A percentile compares a stretch with the other conserved stretches of the same genome.
These are phyloP conservation scores for Barnardius zonarius DNA, from an alignment of 2,113 vertebrate species.

Conservation along the genomic window DNA sequence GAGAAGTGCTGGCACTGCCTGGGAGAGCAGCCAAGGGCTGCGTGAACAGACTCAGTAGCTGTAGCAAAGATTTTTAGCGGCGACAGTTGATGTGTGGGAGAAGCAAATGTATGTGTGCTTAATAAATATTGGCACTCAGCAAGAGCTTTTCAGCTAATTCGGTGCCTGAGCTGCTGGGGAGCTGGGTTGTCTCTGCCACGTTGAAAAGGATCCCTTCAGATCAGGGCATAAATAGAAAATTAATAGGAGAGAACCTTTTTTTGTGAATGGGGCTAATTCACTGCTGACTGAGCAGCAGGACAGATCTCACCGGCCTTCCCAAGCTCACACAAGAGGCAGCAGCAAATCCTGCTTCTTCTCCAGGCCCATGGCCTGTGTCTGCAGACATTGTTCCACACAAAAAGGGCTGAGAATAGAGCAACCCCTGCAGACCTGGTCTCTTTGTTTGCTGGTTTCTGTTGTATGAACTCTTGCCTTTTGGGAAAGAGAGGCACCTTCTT, in stretches of 20 bases:
- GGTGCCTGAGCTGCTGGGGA: background rate
- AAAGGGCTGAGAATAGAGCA: background rate
- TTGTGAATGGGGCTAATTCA: background rate
- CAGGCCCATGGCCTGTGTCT: rapidly evolving
- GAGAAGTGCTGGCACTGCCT: slow-evolving; percentile 17
- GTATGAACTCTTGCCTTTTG: background rate
- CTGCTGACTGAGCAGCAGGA: background rate
- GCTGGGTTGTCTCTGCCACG: background rate
- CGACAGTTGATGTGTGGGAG: slow-evolving; percentile 11
- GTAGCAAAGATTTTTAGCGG: background rate
- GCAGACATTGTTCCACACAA: background rate
- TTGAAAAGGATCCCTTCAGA: background rate
- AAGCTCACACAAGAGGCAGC: background rate
- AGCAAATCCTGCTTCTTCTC: background rate
- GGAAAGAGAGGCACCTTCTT: background rate
- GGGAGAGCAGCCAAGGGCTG: slow-evolving; percentile 28
- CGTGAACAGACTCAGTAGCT: background rate
- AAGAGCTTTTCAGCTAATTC: background rate
- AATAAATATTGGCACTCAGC: background rate
- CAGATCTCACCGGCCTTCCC: background rate
- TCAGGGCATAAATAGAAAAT: background rate
- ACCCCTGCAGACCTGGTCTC: too few species aligned
- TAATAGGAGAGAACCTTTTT: background rate
- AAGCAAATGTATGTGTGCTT: background rate
- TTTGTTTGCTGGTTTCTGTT: background rate